A percentile compares a stretch with the other conserved stretches of the same genome.
Evolutionary conservation across 2,888 invertebrate species (phyloP).

Genomic region (Cephus pygmeus): DNA sequence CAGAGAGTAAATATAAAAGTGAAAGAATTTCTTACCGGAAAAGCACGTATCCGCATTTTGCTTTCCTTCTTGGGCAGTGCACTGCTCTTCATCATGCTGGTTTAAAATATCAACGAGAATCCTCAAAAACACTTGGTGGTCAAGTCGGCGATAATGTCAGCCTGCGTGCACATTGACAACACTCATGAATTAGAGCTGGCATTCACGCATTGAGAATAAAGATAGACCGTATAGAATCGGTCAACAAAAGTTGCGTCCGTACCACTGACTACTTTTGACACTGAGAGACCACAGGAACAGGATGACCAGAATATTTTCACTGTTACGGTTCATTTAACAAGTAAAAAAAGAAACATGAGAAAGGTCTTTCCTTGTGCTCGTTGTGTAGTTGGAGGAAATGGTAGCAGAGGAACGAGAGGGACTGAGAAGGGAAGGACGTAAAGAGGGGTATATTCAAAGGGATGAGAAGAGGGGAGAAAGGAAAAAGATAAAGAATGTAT

Average conservation of each 20-base stretch:
- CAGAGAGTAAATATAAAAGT: too few relatives aligned
- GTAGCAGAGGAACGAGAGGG: constrained; percentile 19
- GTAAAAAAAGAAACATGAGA: constrained; percentile 34
- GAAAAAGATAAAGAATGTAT: not conserved
- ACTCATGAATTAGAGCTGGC: constrained; percentile 29
- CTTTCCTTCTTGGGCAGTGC: constrained; percentile 89
- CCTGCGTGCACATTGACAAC: constrained; percentile 48
- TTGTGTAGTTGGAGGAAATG: constrained; percentile 24
- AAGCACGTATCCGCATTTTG: constrained; percentile 98
- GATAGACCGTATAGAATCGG: too few relatives aligned
- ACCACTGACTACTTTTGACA: constrained; percentile 16
- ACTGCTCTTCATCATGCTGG: constrained; percentile 76
- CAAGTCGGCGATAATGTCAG: constrained; percentile 27
- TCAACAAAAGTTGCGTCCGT: too few relatives aligned
- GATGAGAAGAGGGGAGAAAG: not conserved
- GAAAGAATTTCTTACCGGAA: constrained; percentile 83
- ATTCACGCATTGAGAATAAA: constrained; percentile 32
- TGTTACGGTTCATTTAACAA: constrained; percentile 23
- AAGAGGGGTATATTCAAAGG: not conserved
- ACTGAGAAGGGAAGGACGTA: too few relatives aligned
- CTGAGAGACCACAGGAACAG: constrained; percentile 10
- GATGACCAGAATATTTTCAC: constrained; percentile 11
- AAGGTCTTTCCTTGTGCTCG: constrained; percentile 26
- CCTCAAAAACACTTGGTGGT: constrained; percentile 26
- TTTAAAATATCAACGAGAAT: constrained; percentile 28